These are phyloP conservation scores for Latrodectus elegans DNA, from an alignment of 2,888 invertebrate species.

Conservation along the genomic window DNA sequence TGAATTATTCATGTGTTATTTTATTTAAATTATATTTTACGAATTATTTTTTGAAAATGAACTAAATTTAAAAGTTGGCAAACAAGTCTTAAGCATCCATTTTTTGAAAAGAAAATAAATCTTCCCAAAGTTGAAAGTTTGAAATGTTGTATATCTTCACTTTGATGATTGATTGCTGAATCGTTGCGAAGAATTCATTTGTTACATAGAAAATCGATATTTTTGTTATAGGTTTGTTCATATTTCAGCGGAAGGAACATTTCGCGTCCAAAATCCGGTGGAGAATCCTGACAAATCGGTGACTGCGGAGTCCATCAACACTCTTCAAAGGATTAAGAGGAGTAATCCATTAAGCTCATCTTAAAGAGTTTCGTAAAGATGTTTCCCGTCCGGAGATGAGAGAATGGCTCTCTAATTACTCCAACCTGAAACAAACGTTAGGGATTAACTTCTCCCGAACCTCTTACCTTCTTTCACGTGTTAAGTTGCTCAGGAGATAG, in stretches of 20 bases:
- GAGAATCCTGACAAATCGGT: constrained; percentile 61
- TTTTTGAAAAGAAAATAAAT: too few species aligned
- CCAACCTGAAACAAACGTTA: constrained; percentile 44
- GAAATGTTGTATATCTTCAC: too few species aligned
- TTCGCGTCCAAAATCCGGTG: constrained; percentile 49
- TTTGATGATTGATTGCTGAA: too few species aligned
- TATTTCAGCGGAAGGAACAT: constrained; percentile 28
- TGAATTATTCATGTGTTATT: too few species aligned
- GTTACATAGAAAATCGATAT: too few species aligned
- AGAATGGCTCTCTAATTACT: constrained; percentile 60
- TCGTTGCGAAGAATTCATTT: too few species aligned
- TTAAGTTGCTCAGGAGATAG: constrained; percentile 44
- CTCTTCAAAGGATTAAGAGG: constrained; percentile 51
- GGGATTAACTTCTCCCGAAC: constrained; percentile 10
- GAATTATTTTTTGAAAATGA: too few species aligned
- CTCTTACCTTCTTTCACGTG: constrained; percentile 14
- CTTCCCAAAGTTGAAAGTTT: too few species aligned
- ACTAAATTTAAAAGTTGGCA: too few species aligned
- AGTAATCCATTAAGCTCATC: constrained; percentile 59
- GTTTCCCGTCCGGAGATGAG: constrained; percentile 50
- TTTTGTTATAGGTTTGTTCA: not conserved
- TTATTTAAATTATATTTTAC: too few species aligned
- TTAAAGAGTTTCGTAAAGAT: constrained; percentile 62
- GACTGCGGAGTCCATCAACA: constrained; percentile 58
- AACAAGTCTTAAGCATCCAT: too few species aligned